phyloP scores from a whole-genome alignment of 2,888 invertebrate genomes.

The Therioaphis trifolii region DNA sequence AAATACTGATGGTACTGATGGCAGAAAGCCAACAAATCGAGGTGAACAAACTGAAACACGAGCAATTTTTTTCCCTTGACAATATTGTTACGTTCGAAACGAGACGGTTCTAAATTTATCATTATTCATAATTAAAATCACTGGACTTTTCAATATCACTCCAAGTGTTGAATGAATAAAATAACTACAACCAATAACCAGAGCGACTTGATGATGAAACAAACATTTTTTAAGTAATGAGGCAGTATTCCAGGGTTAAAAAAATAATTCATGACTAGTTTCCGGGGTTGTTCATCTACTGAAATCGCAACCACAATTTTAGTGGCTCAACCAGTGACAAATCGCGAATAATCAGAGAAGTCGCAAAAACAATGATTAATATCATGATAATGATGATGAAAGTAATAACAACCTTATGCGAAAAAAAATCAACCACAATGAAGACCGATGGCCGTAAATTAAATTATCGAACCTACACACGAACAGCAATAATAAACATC shows the following conservation, averaged over 20 bases:
- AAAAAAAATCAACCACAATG: constrained; percentile 23
- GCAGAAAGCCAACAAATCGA: constrained; percentile 34
- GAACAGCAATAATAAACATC: constrained; percentile 31
- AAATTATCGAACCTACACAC: constrained; percentile 54
- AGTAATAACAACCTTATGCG: constrained; percentile 13
- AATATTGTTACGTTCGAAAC: constrained; percentile 2
- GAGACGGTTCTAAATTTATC: background rate
- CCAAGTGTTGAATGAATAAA: background rate
- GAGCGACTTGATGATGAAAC: background rate
- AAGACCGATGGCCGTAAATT: constrained; percentile 30
- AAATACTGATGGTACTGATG: constrained; percentile 17
- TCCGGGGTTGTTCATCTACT: background rate
- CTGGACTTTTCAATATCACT: background rate
- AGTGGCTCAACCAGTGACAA: background rate
- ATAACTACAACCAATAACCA: background rate
- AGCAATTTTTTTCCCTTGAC: constrained; percentile 1
- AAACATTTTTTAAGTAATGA: no score
- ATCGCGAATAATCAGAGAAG: background rate
- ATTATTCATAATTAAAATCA: background rate
- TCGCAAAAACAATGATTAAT: constrained; percentile 19
- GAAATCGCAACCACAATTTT: background rate
- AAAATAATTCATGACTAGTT: background rate
- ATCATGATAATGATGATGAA: background rate
- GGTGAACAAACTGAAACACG: constrained; percentile 47
- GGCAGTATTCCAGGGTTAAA: background rate